These are phyloP conservation scores for Microcebus lehilahytsara DNA, from an alignment of 2,113 vertebrate species.

Conservation along the genomic window DNA sequence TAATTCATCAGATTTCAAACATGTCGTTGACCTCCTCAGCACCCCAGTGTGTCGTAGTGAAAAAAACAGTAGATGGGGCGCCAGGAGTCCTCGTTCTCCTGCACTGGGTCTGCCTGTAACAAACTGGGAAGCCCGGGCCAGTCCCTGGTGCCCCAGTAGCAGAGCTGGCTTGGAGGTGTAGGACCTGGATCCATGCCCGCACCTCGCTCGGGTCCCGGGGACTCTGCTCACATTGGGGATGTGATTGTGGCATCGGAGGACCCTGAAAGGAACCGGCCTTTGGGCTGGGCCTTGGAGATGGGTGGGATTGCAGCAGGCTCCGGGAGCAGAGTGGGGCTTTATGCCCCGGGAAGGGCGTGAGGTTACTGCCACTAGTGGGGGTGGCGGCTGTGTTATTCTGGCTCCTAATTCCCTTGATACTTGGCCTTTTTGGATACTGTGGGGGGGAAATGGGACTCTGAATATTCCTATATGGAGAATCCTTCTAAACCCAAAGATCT, in stretches of 20 bases:
- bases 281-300: not conserved
- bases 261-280: not conserved
- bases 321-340: not conserved
- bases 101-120: not conserved
- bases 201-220: fast-evolving
- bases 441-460: not conserved
- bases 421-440: not conserved
- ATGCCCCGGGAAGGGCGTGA: not conserved
- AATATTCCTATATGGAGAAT: not conserved
- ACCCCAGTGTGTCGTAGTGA: not conserved
- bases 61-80: not conserved
- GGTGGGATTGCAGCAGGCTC: not conserved
- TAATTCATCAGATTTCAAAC: not conserved
- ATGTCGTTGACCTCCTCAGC: not conserved
- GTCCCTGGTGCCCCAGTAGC: not conserved
- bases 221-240: not conserved
- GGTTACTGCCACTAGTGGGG: too few relatives aligned
- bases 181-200: not conserved
- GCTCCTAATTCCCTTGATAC: not conserved
- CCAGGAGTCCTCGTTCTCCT: not conserved
- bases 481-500: not conserved
- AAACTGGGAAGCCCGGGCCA: not conserved
- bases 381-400: not conserved
- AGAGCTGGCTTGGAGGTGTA: not conserved
- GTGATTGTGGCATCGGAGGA: not conserved